phyloP scores from a whole-genome alignment of 2,888 invertebrate species.

The Sarcophaga variegata region DNA sequence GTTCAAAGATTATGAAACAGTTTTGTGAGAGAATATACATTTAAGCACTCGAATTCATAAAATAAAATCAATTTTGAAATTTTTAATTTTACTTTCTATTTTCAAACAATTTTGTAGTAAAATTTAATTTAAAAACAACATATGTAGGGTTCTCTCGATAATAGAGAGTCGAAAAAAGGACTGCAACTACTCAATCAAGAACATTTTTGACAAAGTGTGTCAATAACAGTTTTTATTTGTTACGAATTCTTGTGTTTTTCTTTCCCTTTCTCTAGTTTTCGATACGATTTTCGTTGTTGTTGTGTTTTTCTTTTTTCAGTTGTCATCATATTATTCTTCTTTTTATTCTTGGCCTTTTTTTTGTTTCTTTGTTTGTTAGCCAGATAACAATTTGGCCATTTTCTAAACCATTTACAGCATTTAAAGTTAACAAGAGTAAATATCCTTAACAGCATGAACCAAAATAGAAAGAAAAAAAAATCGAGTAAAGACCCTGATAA shows the following conservation, averaged over 20 bases:
- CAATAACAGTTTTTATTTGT: conserved; percentile 78
- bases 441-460: conserved; percentile 58
- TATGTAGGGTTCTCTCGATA: conserved; percentile 16
- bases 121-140: too few species aligned
- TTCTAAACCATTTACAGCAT: conserved; percentile 79
- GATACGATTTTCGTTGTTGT: conserved; percentile 67
- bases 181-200: conserved; percentile 69
- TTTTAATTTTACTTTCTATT: too few species aligned
- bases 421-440: conserved; percentile 77
- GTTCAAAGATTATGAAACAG: too few species aligned
- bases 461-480: conserved; percentile 7
- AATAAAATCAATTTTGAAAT: too few species aligned
- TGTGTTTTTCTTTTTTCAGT: background rate
- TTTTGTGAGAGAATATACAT: too few species aligned
- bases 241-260: conserved; percentile 73
- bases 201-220: conserved; percentile 77
- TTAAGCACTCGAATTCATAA: too few species aligned
- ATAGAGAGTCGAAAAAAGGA: background rate
- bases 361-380: conserved; percentile 35
- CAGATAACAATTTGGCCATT: conserved; percentile 72
- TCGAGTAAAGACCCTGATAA: background rate
- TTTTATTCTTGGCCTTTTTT: background rate
- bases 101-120: too few species aligned
- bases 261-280: conserved; percentile 39
- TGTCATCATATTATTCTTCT: background rate